Percentiles rank a stretch among this genome's conserved stretches.
Evolutionary conservation across 2,797 vertebrate species (phyloP).

Genomic region (Gymnoscopelus braueri): DNA sequence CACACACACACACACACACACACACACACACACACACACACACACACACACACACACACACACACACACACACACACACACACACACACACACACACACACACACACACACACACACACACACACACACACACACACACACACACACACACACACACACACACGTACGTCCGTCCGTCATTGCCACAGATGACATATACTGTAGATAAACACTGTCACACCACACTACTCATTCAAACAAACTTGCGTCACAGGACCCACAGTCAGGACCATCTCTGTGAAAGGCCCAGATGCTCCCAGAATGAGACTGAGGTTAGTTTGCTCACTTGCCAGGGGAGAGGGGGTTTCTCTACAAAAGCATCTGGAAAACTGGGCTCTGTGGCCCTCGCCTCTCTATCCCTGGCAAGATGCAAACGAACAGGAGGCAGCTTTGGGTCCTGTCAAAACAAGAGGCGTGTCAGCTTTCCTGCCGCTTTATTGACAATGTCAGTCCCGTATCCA

Average conservation of each 20-base stretch:
- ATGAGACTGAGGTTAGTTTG: constrained; percentile 15
- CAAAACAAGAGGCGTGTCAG: constrained; percentile 80
- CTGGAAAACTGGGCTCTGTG: constrained; percentile 59
- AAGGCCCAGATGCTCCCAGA: constrained; percentile 26
- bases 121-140: too few species aligned
- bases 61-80: too few species aligned
- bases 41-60: too few species aligned
- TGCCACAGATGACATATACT: constrained; percentile 46
- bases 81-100: too few species aligned
- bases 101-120: too few species aligned
- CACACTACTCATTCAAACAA: constrained; percentile 45
- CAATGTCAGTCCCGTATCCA: constrained; percentile 74
- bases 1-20: too few species aligned
- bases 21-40: too few species aligned
- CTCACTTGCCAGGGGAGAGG: constrained; percentile 33
- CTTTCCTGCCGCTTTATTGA: constrained; percentile 74
- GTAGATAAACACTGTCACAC: constrained; percentile 42
- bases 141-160: not conserved
- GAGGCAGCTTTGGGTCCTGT: constrained; percentile 72
- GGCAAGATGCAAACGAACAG: constrained; percentile 67
- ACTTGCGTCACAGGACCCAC: constrained; percentile 36
- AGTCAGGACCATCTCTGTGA: constrained; percentile 47
- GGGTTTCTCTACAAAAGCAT: constrained; percentile 46
- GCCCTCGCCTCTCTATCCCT: constrained; percentile 22
- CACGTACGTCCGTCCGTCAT: constrained; percentile 33